A percentile compares a stretch with the other conserved stretches of the same genome.
These are phyloP conservation scores for Blastobasis lacticolella DNA, from an alignment of 2,888 invertebrate genomes.

Conservation along the genomic window DNA sequence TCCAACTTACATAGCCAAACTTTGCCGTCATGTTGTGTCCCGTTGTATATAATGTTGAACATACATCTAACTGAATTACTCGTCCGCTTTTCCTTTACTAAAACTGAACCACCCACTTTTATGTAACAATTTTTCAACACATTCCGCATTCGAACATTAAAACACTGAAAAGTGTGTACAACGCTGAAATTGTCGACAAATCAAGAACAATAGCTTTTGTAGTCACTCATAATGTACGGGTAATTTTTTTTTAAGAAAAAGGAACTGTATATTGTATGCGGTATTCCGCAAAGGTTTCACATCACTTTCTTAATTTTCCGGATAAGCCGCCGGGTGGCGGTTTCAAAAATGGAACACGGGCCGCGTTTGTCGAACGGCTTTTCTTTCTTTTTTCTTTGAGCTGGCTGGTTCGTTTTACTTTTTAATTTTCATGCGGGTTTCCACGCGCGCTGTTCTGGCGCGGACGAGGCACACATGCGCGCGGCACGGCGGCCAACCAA, in stretches of 20 bases:
- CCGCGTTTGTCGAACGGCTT: constrained; percentile 43
- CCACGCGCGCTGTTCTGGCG: constrained; percentile 54
- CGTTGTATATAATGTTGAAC: constrained; percentile 72
- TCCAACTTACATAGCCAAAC: constrained; percentile 71
- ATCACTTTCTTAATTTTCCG: constrained; percentile 67
- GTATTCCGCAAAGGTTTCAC: constrained; percentile 56
- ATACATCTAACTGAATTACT: constrained; percentile 71
- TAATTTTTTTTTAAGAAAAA: too few species aligned
- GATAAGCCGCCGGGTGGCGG: constrained; percentile 38
- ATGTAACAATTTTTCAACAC: constrained; percentile 65
- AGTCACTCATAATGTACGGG: constrained; percentile 39
- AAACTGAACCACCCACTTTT: constrained; percentile 68
- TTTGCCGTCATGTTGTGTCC: constrained; percentile 76
- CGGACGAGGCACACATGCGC: constrained; percentile 56
- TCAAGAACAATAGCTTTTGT: constrained; percentile 66
- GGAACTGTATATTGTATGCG: constrained; percentile 27
- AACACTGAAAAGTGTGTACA: constrained; percentile 59
- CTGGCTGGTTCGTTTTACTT: constrained; percentile 33
- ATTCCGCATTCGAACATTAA: constrained; percentile 58
- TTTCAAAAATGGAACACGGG: constrained; percentile 48
- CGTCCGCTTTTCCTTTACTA: constrained; percentile 60
- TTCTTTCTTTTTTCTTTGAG: constrained; percentile 38
- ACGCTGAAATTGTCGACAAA: constrained; percentile 40
- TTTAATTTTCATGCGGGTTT: constrained; percentile 47
- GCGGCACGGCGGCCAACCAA: constrained; percentile 58